These are phyloP conservation scores for Amphiprion clarkii DNA, from an alignment of 2,797 vertebrate genomes.

Conservation along the genomic window DNA sequence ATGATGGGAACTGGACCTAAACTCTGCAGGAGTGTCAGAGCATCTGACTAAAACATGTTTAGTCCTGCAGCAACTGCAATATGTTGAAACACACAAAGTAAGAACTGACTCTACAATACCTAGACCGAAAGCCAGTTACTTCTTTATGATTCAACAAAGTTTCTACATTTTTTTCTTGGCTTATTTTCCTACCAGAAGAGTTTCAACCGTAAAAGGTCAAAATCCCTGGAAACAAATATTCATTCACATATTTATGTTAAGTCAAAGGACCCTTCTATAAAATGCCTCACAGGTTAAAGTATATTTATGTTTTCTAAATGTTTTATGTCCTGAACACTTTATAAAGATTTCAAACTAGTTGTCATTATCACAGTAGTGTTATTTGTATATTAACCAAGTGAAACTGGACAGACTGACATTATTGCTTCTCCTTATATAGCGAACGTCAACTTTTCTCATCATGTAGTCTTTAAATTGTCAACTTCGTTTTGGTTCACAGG, in stretches of 20 bases:
- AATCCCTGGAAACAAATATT: neutral
- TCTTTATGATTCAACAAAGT: constrained; percentile 8
- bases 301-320: constrained; percentile 25
- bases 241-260: constrained; percentile 11
- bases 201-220: neutral
- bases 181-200: constrained; percentile 10
- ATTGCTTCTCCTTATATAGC: neutral
- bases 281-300: neutral
- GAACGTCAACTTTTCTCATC: neutral
- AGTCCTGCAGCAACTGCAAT: constrained; percentile 9
- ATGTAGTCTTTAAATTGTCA: neutral
- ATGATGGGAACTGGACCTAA: constrained; percentile 27
- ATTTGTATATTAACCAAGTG: constrained; percentile 9
- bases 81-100: neutral
- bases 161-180: constrained; percentile 17
- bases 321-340: constrained; percentile 21
- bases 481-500: neutral
- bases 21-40: neutral
- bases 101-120: neutral
- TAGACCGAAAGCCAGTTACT: neutral
- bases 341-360: neutral
- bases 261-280: neutral
- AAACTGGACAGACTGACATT: constrained; percentile 15
- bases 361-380: constrained; percentile 7
- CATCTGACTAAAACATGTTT: neutral